Evolutionary conservation across 2,888 invertebrate species (phyloP), one percentile per base, ranked within the genome.

Genomic region (Tenthredo amoena): DNA sequence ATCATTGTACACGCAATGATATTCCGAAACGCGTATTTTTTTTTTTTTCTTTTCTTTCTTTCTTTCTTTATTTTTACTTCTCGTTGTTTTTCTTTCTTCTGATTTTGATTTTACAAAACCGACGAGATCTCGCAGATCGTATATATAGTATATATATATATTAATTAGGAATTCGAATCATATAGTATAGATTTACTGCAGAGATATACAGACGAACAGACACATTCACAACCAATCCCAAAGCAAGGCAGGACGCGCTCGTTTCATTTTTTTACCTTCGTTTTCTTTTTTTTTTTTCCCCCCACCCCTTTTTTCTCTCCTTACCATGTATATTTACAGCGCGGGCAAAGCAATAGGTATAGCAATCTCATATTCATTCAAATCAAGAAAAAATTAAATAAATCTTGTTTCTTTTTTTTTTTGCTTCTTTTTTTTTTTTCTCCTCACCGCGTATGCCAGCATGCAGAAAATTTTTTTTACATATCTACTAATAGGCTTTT

Each of bases 401-500:
- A 87, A 87, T 86, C 87, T 86, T 85, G 84, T 86, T 77, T 84
- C 68, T 87, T 65, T 50, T 62, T 72, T 55, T 72, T 37, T 86
- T 84, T 84, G 50, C 85, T 88, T 87, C 84, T 87, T 4, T 31
- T 68, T 31, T 34, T 34, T 37, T 71, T 71, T 71, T 86, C 87
- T 87, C 47, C 86, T 84, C 71, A 74, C 74, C 79, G 55, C 74
- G 85, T 77, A 81, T 84, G 86, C 55, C 74, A 74, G 85, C 77
- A 85, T 86, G 72, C 81, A 86, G 62, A 68, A 58, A 85, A 26
- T 68, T 85, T 76, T 85, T 76, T 71, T 26, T 72, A 86, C 40
- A 86, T 88, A 89, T 89, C 87, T 88, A 89, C 55, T 43, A 1
- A 43, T 26, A 74, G 12, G 12, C 71, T n/a, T 37, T 47, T 40